These are phyloP conservation scores for Agapostemon virescens DNA, from an alignment of 2,888 invertebrate species.

Conservation along the genomic window DNA sequence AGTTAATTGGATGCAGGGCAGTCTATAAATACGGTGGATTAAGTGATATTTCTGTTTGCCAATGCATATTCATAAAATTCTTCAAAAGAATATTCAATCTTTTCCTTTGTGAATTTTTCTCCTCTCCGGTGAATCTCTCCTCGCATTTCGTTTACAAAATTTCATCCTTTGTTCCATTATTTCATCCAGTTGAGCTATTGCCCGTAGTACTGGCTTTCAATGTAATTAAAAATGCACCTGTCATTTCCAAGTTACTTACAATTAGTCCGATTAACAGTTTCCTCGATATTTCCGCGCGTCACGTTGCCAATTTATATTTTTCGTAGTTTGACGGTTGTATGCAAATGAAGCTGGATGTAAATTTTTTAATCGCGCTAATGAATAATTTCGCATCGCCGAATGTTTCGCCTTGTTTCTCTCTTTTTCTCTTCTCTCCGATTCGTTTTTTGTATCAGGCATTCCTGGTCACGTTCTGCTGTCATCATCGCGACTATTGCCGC, in stretches of 20 bases:
- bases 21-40: too few relatives aligned
- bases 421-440: background rate
- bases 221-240: constrained; percentile 34
- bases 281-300: constrained; percentile 22
- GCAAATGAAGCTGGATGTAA: constrained; percentile 10
- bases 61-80: constrained; percentile 9
- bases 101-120: background rate
- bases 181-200: background rate
- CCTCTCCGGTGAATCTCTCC: background rate
- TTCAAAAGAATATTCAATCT: constrained; percentile 10
- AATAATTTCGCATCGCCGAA: background rate
- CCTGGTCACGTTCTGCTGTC: constrained; percentile 7
- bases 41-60: constrained; percentile 11
- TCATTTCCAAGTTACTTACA: constrained; percentile 29
- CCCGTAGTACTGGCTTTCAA: constrained; percentile 18
- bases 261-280: constrained; percentile 11
- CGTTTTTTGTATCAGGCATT: background rate
- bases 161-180: background rate
- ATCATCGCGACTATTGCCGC: background rate
- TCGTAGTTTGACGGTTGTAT: background rate
- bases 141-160: constrained; percentile 9
- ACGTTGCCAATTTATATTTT: constrained; percentile 1
- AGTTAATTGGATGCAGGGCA: background rate
- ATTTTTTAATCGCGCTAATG: constrained; percentile 45
- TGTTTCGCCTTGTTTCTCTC: background rate